Evolutionary conservation across 2,888 invertebrate species (phyloP).

Genomic region (Merodon equestris): DNA sequence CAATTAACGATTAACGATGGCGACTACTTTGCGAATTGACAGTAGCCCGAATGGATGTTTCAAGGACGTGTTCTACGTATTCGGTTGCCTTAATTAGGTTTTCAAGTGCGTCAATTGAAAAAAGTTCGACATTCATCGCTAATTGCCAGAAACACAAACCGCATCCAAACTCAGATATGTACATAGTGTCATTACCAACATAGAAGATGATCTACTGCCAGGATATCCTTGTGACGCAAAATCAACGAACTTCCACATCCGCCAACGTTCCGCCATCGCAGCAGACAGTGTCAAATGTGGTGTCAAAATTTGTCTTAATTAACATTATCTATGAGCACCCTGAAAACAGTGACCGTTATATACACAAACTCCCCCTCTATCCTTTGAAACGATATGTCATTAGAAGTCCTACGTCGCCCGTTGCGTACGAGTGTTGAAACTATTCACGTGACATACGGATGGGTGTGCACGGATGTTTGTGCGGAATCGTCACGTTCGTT

Average conservation of each 20-base stretch:
- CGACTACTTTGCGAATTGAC: too few species aligned
- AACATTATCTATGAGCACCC: slow-evolving; percentile 44
- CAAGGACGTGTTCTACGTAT: too few species aligned
- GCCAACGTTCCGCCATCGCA: slow-evolving; percentile 47
- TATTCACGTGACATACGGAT: too few species aligned
- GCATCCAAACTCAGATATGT: slow-evolving; percentile 17
- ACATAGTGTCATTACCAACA: slow-evolving; percentile 1
- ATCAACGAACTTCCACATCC: slow-evolving; percentile 54
- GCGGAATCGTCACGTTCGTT: slow-evolving; percentile 28
- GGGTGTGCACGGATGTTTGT: too few species aligned
- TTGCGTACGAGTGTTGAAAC: too few species aligned
- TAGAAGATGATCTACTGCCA: slow-evolving; percentile 10
- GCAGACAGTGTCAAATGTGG: slow-evolving; percentile 53
- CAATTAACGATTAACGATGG: too few species aligned
- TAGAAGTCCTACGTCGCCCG: neutral
- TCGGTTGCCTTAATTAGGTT: slow-evolving; percentile 2
- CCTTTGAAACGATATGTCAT: neutral
- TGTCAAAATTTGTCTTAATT: slow-evolving; percentile 65
- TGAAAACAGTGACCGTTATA: slow-evolving; percentile 13
- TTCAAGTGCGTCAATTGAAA: neutral
- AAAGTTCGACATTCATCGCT: neutral
- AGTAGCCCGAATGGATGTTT: too few species aligned
- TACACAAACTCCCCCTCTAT: neutral
- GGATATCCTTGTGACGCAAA: slow-evolving; percentile 45
- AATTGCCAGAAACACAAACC: slow-evolving; percentile 13